phyloP scores from a whole-genome alignment of 2,113 vertebrate genomes.

The Microtus richardsoni region DNA sequence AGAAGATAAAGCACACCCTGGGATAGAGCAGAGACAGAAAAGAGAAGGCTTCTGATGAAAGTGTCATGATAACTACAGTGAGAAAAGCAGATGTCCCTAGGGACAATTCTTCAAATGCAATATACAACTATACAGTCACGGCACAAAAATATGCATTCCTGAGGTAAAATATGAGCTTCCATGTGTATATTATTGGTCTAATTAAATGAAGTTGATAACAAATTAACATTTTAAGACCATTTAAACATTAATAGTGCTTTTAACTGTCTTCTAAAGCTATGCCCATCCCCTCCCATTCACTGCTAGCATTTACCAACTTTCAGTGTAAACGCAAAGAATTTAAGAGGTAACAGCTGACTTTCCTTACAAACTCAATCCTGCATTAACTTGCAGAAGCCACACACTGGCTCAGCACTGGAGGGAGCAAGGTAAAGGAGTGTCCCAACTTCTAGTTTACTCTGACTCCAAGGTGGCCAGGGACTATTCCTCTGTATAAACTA shows the following conservation, averaged over 20 bases:
- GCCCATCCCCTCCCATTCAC: neutral
- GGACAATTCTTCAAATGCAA: neutral
- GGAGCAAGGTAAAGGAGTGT: neutral
- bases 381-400: neutral
- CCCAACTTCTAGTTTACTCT: neutral
- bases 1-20: neutral
- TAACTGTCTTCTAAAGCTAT: neutral
- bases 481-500: neutral
- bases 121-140: neutral
- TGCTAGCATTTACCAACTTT: neutral
- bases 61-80: neutral
- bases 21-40: neutral
- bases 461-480: neutral
- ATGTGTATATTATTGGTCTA: neutral
- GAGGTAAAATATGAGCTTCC: conserved; percentile 25
- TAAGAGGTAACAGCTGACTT: neutral
- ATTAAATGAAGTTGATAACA: conserved; percentile 18
- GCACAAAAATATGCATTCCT: conserved; percentile 1
- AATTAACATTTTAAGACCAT: neutral
- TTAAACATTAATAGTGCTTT: neutral
- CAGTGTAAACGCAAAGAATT: conserved; percentile 13
- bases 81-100: neutral
- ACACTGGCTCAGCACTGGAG: no score
- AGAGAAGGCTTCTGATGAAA: neutral
- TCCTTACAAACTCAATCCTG: neutral